Conservation (phyloP, 2,888 invertebrate genomes). For the Agrotis exclamationis region DNA sequence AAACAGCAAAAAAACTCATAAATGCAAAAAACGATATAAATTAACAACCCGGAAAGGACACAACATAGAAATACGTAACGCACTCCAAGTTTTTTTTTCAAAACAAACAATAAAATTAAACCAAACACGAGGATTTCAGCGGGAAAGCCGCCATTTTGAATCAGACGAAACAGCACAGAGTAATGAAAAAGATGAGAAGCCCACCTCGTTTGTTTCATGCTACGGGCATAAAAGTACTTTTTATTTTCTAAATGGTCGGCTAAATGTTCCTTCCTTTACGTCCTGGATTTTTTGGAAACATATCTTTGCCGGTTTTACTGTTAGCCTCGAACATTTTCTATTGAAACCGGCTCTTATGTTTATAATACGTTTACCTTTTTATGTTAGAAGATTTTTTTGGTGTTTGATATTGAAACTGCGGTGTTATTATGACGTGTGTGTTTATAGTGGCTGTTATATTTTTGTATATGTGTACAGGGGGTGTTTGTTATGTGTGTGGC, state of each 20-base stretch:
- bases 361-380: slow-evolving; percentile 49
- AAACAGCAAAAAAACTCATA: slow-evolving; percentile 2
- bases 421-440: slow-evolving; percentile 11
- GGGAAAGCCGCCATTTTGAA: slow-evolving; percentile 54
- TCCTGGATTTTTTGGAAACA: slow-evolving; percentile 52
- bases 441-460: slow-evolving; percentile 12
- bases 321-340: slow-evolving; percentile 49
- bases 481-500: slow-evolving; percentile 30
- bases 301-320: slow-evolving; percentile 49
- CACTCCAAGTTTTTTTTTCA: slow-evolving; percentile 15
- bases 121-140: slow-evolving; percentile 45
- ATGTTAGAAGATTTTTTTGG: slow-evolving; percentile 33
- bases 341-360: slow-evolving; percentile 53
- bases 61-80: slow-evolving; percentile 24
- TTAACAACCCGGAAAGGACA: slow-evolving; percentile 24
- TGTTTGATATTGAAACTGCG: slow-evolving; percentile 20
- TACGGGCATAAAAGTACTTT: slow-evolving; percentile 67
- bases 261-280: slow-evolving; percentile 63
- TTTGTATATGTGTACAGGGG: slow-evolving; percentile 19
- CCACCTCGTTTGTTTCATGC: slow-evolving; percentile 68
- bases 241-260: slow-evolving; percentile 70
- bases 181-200: slow-evolving; percentile 75
- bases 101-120: slow-evolving; percentile 56
- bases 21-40: slow-evolving; percentile 17
- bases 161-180: slow-evolving; percentile 55